A percentile compares a stretch with the other conserved stretches of the same genome.
phyloP scores from a whole-genome alignment of 2,797 vertebrate species.

The Megaceryle alcyon region DNA sequence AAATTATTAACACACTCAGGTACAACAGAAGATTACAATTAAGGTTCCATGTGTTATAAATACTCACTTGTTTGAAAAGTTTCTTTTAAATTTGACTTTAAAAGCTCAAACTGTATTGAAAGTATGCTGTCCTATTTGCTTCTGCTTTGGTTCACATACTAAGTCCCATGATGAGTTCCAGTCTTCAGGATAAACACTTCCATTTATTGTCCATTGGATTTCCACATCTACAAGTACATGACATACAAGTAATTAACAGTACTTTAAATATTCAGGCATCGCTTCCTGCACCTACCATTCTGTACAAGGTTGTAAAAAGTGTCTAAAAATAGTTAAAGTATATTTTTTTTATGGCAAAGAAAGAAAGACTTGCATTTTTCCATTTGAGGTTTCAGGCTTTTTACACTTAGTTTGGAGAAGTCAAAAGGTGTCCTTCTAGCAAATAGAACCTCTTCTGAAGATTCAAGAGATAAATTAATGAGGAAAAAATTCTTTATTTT shows the following conservation, averaged over 20 bases:
- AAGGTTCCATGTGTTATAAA: neutral
- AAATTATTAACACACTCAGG: neutral
- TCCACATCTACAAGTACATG: neutral
- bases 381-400: neutral
- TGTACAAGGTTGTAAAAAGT: neutral
- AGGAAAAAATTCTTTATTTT: neutral
- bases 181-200: neutral
- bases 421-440: neutral
- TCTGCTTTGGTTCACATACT: neutral
- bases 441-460: neutral
- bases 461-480: neutral
- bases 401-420: neutral
- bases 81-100: slow-evolving; percentile 15
- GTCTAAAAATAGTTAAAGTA: neutral
- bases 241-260: neutral
- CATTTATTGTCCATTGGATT: neutral
- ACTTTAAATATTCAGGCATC: neutral
- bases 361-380: neutral
- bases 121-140: neutral
- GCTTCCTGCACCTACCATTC: neutral
- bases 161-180: neutral
- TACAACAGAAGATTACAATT: neutral
- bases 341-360: neutral
- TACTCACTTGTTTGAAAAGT: neutral
- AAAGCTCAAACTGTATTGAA: neutral